A percentile compares a stretch with the other conserved stretches of the same genome.
These are phyloP conservation scores for Anas bahamensis DNA, from an alignment of 2,797 vertebrate species.

Conservation along the genomic window DNA sequence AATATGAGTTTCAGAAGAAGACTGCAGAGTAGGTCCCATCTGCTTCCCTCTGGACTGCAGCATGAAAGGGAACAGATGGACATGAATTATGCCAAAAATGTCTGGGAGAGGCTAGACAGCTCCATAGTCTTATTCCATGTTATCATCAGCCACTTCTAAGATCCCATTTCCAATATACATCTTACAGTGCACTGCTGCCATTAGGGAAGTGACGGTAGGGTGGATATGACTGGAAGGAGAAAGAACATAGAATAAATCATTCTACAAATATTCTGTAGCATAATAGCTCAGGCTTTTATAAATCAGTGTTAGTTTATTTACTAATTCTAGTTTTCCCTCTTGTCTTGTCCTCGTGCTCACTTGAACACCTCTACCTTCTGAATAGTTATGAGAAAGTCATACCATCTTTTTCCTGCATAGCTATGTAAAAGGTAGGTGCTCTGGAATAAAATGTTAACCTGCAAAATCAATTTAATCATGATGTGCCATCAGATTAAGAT, in stretches of 20 bases:
- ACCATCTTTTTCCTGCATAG: neutral
- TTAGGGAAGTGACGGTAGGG: neutral
- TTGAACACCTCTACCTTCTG: neutral
- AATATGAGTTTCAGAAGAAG: conserved; percentile 60
- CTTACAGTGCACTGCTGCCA: neutral
- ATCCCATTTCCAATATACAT: neutral
- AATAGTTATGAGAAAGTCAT: neutral
- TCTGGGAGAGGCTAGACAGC: neutral
- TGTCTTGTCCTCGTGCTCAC: neutral
- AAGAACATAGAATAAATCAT: neutral
- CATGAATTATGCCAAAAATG: conserved; percentile 38
- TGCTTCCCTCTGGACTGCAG: conserved; percentile 61
- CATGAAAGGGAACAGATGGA: conserved; percentile 66
- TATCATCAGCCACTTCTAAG: neutral
- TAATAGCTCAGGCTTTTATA: neutral
- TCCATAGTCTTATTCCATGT: neutral
- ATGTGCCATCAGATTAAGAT: neutral
- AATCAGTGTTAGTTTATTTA: neutral
- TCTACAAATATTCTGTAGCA: neutral
- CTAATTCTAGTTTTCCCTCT: neutral
- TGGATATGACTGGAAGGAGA: neutral
- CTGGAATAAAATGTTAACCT: neutral
- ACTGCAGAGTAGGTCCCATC: conserved; percentile 52
- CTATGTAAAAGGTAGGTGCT: neutral
- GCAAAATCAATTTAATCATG: neutral